Percentiles rank a stretch among this genome's conserved stretches.
Conservation (phyloP, 2,113 vertebrate genomes). For the Centropus bengalensis region DNA sequence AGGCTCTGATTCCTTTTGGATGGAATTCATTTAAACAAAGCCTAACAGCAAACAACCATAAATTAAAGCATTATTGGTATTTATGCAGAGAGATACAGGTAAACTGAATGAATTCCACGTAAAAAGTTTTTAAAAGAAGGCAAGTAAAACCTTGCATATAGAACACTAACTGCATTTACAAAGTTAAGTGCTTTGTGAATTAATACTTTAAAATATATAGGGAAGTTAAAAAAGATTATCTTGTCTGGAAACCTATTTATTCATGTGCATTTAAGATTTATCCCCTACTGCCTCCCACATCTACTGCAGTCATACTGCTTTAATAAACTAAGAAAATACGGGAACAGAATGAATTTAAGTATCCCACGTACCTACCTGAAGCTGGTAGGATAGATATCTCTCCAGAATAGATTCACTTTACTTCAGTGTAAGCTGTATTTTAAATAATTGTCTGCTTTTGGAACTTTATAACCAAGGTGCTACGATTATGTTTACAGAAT, state of each 20-base stretch:
- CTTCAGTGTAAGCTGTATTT: not conserved
- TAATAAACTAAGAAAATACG: constrained; percentile 9
- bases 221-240: not conserved
- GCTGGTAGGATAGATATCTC: not conserved
- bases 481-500: not conserved
- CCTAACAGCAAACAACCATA: constrained; percentile 63
- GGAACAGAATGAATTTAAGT: not conserved
- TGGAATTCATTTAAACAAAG: constrained; percentile 74
- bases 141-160: not conserved
- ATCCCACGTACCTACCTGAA: not conserved
- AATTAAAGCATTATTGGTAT: constrained; percentile 71
- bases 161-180: not conserved
- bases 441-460: constrained; percentile 4
- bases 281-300: not conserved
- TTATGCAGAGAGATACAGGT: constrained; percentile 15
- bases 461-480: not conserved
- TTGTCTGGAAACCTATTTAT: not conserved
- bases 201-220: not conserved
- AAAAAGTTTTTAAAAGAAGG: not conserved
- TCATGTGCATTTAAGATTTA: not conserved
- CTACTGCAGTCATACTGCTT: not conserved
- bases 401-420: not conserved
- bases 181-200: not conserved
- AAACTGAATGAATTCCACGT: constrained; percentile 31
- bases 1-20: constrained; percentile 58